A percentile compares a stretch with the other conserved stretches of the same genome.
Evolutionary conservation across 2,113 vertebrate genomes (phyloP).

Genomic region (Anoura caudifer): DNA sequence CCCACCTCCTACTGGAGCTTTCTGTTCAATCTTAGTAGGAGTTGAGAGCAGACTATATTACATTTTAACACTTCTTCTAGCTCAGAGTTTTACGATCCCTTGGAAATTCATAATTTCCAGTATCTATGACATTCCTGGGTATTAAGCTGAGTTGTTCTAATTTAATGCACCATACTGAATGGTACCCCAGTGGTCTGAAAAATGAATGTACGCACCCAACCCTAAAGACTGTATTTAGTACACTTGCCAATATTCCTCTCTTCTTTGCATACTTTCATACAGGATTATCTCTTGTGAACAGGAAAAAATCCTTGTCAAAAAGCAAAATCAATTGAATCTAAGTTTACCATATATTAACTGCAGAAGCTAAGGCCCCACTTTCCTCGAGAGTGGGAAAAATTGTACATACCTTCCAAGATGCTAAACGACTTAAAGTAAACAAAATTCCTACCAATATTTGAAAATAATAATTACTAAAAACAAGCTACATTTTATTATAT

Average conservation of each 20-base stretch:
- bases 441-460: neutral
- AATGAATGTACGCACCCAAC: neutral
- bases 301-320: neutral
- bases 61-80: conserved; percentile 52
- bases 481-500: neutral
- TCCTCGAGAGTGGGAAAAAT: neutral
- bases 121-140: conserved; percentile 22
- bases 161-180: conserved; percentile 42
- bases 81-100: conserved; percentile 55
- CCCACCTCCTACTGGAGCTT: neutral
- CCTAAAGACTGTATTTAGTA: conserved; percentile 1
- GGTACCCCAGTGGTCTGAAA: conserved; percentile 42
- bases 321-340: neutral
- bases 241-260: neutral
- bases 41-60: conserved; percentile 14
- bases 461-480: neutral
- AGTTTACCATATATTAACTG: neutral
- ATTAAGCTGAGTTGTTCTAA: conserved; percentile 63
- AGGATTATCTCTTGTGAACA: neutral
- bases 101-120: conserved; percentile 62
- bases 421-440: neutral
- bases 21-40: conserved; percentile 8
- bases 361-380: neutral
- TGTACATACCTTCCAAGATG: neutral
- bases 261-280: neutral